phyloP scores from a whole-genome alignment of 2,113 vertebrate genomes.

The Chloroceryle aenea region DNA sequence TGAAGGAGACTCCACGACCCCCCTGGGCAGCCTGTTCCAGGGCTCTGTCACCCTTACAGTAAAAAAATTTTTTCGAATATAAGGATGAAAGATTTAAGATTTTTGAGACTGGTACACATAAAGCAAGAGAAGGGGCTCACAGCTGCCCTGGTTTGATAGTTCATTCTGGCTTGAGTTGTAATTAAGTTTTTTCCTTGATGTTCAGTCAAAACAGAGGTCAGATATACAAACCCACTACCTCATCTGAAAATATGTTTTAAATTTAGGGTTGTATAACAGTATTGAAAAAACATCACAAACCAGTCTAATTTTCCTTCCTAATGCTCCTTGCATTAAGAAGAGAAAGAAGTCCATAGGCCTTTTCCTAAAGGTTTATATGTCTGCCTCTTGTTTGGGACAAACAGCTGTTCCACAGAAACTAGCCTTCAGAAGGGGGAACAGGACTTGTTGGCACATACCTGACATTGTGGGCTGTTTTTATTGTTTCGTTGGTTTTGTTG shows the following conservation, averaged over 20 bases:
- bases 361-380: neutral
- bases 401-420: neutral
- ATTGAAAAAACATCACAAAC: rapidly evolving
- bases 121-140: neutral
- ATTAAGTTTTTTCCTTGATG: neutral
- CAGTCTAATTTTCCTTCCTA: neutral
- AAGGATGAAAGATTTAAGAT: neutral
- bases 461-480: too few relatives aligned
- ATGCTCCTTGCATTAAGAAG: neutral
- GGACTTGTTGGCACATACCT: rapidly evolving
- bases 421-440: neutral
- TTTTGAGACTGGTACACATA: rapidly evolving
- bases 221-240: neutral
- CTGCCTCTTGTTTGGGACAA: neutral
- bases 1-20: too few relatives aligned
- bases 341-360: neutral
- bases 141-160: neutral
- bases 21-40: too few relatives aligned
- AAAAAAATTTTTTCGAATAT: too few relatives aligned
- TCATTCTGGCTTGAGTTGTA: neutral
- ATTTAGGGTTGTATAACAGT: neutral
- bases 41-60: too few relatives aligned
- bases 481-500: neutral
- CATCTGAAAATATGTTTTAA: neutral
- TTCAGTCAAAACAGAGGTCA: neutral